A percentile compares a stretch with the other conserved stretches of the same genome.
These are phyloP conservation scores for Mesoligia furuncula DNA, from an alignment of 2,888 invertebrate genomes.

Conservation along the genomic window DNA sequence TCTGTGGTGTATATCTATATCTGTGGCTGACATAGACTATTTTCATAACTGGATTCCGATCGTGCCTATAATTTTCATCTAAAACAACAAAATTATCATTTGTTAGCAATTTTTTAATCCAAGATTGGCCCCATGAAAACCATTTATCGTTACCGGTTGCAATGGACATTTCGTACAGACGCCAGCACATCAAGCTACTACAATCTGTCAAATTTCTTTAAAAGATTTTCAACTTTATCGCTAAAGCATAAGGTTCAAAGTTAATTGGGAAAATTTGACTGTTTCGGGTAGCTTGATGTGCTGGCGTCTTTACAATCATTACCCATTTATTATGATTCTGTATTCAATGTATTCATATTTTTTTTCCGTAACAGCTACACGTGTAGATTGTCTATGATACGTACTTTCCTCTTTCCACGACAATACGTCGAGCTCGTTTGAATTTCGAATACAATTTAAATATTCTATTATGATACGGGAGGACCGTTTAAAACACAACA, in stretches of 20 bases:
- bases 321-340: constrained; percentile 19
- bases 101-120: neutral
- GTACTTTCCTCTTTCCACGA: constrained; percentile 27
- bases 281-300: no score
- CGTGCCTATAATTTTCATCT: neutral
- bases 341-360: constrained; percentile 34
- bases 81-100: neutral
- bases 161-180: constrained; percentile 6
- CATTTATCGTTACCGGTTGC: neutral
- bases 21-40: no score
- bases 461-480: constrained; percentile 49
- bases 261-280: no score
- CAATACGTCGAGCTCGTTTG: constrained; percentile 24
- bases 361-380: constrained; percentile 28
- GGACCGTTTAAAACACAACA: constrained; percentile 45
- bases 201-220: no score
- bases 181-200: no score
- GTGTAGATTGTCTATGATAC: constrained; percentile 37
- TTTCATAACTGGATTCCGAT: neutral
- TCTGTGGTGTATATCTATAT: no score
- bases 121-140: constrained; percentile 1
- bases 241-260: no score
- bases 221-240: no score
- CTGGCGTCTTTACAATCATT: neutral
- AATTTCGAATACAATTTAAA: constrained; percentile 61